These are phyloP conservation scores for Macquaria ambigua DNA, from an alignment of 2,113 vertebrate genomes.

Conservation along the genomic window DNA sequence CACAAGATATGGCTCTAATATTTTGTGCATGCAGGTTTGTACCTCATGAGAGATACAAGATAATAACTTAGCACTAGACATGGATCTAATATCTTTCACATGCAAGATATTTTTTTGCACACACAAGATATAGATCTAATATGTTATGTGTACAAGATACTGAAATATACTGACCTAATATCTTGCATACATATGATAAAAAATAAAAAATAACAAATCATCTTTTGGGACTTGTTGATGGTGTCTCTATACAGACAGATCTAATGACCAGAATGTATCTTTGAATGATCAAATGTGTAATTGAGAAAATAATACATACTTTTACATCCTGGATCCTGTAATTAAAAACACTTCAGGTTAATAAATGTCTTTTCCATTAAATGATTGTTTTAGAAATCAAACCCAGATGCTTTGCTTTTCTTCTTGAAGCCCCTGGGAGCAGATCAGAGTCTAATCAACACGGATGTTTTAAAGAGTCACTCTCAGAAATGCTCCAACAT, in stretches of 20 bases:
- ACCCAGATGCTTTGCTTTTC: constrained; percentile 21
- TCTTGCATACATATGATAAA: no score
- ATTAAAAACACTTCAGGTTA: constrained; percentile 14
- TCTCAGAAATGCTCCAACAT: constrained; percentile 61
- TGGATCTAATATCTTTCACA: no score
- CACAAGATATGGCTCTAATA: neutral
- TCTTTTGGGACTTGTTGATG: neutral
- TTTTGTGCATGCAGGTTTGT: neutral
- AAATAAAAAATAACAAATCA: neutral
- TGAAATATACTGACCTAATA: no score
- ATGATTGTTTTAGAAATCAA: constrained; percentile 41
- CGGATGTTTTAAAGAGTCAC: constrained; percentile 71
- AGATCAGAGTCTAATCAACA: constrained; percentile 71
- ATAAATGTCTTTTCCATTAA: constrained; percentile 29
- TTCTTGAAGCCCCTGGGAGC: constrained; percentile 47
- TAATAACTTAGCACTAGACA: neutral
- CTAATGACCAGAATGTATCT: neutral
- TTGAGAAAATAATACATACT: neutral
- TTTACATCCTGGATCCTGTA: neutral
- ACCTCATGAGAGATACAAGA: neutral
- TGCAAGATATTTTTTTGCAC: no score
- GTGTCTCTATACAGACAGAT: neutral
- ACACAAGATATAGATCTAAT: no score
- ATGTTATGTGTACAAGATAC: no score
- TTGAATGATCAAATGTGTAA: neutral